Evolutionary conservation across 2,113 vertebrate species (phyloP).

Genomic region (Rafetus swinhoei): DNA sequence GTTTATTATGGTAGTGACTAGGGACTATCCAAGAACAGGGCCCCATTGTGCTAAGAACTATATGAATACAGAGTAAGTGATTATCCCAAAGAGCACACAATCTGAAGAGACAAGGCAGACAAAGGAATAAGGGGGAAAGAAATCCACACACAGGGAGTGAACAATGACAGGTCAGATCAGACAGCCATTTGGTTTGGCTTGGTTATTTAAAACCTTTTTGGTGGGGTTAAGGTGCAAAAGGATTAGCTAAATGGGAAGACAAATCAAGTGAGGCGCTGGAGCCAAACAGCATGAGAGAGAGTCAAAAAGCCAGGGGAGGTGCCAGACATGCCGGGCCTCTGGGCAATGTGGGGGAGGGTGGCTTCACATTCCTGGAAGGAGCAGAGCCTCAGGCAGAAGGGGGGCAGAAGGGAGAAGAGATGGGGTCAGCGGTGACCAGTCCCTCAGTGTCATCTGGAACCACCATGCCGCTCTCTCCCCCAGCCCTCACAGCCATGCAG

Average conservation of each 20-base stretch:
- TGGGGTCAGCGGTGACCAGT: too few relatives aligned
- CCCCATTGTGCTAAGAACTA: background rate
- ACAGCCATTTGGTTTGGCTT: fast-evolving
- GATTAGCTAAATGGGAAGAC: background rate
- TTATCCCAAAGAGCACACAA: background rate
- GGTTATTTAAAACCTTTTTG: background rate
- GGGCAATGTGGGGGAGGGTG: too few relatives aligned
- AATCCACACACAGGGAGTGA: background rate
- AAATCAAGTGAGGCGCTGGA: background rate
- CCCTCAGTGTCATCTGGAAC: too few relatives aligned
- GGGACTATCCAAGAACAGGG: background rate
- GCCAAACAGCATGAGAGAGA: background rate
- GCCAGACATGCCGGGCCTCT: too few relatives aligned
- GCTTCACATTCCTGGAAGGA: too few relatives aligned
- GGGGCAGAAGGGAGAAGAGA: too few relatives aligned
- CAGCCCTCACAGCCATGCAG: too few relatives aligned
- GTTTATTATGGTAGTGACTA: background rate
- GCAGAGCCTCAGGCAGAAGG: background rate
- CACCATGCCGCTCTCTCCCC: too few relatives aligned
- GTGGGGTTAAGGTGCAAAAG: background rate
- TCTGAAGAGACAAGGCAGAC: background rate
- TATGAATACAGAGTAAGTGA: background rate
- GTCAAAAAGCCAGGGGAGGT: too few relatives aligned
- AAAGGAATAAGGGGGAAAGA: background rate
- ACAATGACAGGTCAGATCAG: background rate